A percentile compares a stretch with the other conserved stretches of the same genome.
Evolutionary conservation across 2,113 vertebrate species (phyloP).

Genomic region (Caracal caracal): DNA sequence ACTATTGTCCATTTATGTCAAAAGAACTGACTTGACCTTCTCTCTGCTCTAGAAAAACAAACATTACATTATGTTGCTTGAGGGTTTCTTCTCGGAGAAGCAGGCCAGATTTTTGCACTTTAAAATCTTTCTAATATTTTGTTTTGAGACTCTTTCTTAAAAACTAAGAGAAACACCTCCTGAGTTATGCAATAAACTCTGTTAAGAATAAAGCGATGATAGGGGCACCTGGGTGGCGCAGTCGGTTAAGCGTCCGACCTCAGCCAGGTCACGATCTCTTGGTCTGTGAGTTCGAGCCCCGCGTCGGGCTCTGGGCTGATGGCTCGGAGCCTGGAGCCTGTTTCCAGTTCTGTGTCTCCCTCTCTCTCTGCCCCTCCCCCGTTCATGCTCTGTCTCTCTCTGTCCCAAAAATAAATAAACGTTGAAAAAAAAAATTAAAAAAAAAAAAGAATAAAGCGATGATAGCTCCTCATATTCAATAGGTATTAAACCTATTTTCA

Average conservation of each 20-base stretch:
- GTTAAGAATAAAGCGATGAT: neutral
- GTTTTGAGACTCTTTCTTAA: neutral
- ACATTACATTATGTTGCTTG: neutral
- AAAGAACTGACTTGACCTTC: neutral
- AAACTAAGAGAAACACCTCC: neutral
- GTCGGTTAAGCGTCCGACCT: too few species aligned
- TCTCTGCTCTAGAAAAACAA: slow-evolving; percentile 14
- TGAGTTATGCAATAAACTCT: neutral
- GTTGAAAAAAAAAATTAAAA: too few species aligned
- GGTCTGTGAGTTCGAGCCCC: too few species aligned
- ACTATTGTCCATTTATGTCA: neutral
- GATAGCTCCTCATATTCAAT: neutral
- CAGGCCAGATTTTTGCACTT: neutral
- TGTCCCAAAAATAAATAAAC: too few species aligned
- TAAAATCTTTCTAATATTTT: neutral
- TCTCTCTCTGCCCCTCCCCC: too few species aligned
- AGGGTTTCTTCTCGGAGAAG: neutral
- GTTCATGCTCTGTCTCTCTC: too few species aligned
- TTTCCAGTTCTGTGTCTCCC: too few species aligned
- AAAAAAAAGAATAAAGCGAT: neutral
- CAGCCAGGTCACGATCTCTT: too few species aligned
- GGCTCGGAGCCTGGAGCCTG: too few species aligned
- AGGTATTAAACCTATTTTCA: neutral
- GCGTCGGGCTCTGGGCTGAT: too few species aligned
- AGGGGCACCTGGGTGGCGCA: too few species aligned